Conservation (phyloP, 1,140 invertebrate genomes). For the Mizuhopecten yessoensis region DNA sequence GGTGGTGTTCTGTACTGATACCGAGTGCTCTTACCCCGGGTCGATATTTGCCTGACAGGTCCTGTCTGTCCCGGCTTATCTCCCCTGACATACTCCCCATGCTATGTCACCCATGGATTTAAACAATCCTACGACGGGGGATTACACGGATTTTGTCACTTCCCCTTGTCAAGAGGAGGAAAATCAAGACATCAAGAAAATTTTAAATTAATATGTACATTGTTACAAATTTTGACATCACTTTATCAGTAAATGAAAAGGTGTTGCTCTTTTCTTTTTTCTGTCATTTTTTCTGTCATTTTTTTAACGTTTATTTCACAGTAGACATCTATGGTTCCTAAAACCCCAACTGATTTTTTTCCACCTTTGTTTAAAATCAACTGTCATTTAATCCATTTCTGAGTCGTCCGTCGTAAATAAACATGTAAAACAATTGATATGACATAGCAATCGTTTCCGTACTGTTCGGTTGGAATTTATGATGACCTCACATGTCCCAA, state of each 20-base stretch:
- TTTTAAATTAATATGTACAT: background rate
- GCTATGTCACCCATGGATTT: background rate
- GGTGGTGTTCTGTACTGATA: background rate
- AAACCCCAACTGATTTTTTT: too few species aligned
- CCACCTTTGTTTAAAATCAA: background rate
- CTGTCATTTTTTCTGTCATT: background rate
- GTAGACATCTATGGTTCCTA: background rate
- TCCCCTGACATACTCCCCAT: conserved; percentile 10
- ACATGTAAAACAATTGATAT: background rate
- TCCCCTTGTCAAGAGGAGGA: background rate
- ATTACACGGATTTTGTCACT: conserved; percentile 1
- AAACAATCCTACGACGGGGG: background rate
- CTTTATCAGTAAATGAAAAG: background rate
- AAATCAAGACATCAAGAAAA: conserved; percentile 5
- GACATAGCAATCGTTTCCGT: background rate
- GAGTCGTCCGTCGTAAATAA: background rate
- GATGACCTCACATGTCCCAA: background rate
- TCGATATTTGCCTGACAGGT: background rate
- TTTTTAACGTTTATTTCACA: too few species aligned
- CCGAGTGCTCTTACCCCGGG: background rate
- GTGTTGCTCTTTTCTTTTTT: too few species aligned
- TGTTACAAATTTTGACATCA: too few species aligned
- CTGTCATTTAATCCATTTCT: background rate
- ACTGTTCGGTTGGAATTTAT: background rate
- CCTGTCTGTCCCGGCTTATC: background rate